Evolutionary conservation across 2,888 invertebrate genomes (phyloP), one percentile per base, ranked within the genome.

Genomic region (Thera britannica): DNA sequence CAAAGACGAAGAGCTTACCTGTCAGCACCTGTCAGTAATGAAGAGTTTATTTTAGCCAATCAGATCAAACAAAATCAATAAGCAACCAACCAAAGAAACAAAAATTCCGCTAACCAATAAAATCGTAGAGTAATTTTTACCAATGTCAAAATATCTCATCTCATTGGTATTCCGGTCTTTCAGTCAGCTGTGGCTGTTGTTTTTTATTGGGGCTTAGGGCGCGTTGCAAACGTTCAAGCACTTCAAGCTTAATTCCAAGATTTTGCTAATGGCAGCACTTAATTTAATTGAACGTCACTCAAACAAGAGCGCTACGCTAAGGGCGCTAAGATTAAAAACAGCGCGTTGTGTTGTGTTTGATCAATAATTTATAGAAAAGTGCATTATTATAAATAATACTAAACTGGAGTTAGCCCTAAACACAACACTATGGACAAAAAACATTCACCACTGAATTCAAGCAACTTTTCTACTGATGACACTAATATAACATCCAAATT

Each of bases 401-500:
- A 9, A 46, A 44, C 2, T 46, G 9, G 8, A 46, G 9, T 46
- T 9, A 8, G 9, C 2, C 9, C 3, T 2, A 46, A 2, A 2
- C 2, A 46, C 44, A 46, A 9, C 9, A 2, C 8, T 2, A 55
- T 71, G 68, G 63, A 70, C 58, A 70, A 41, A 58, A 67, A 67
- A 11, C 7, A 41, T 11, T 57, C 55, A 23, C 12, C 65, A 8
- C 59, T 57, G n/a, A 71, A 70, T 62, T 62, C 58, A 55, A 65
- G 65, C 7, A 60, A 58, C 51, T 23, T 65, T 46, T 57, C 54
- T 49, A 63, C 57, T 23, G 68, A 66, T 58, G 68, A 71, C 34
- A 63, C 70, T 49, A 79, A 72, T 73, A 65, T 83, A 6, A 51
- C 73, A 12, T 86, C 88, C 8, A 88, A 85, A 78, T 62, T 91